phyloP scores from a whole-genome alignment of 2,888 invertebrate genomes.

The Palloptera scutellata region DNA sequence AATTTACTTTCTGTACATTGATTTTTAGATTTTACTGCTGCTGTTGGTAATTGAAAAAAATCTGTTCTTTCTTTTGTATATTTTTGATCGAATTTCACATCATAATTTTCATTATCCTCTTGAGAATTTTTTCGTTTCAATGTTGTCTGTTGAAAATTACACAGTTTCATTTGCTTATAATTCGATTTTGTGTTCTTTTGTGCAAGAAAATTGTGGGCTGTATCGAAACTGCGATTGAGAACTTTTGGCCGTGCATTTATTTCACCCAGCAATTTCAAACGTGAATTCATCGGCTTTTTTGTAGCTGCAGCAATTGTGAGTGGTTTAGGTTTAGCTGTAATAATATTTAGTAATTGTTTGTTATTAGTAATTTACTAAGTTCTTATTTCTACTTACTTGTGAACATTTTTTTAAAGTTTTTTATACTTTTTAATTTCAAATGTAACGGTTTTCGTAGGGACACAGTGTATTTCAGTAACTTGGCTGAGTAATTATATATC shows the following conservation, averaged over 20 bases:
- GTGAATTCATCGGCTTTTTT: conserved; percentile 16
- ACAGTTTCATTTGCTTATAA: conserved; percentile 51
- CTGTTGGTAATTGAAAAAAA: conserved; percentile 37
- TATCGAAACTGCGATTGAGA: conserved; percentile 45
- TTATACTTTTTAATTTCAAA: no score
- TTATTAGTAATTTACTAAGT: no score
- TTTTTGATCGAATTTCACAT: neutral
- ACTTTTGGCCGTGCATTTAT: conserved; percentile 23
- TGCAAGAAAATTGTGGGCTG: conserved; percentile 43
- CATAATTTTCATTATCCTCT: neutral
- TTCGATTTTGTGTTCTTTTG: conserved; percentile 38
- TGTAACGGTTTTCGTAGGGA: no score
- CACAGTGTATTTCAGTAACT: no score
- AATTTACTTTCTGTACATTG: conserved; percentile 22
- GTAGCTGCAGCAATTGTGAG: no score
- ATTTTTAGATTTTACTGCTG: conserved; percentile 33
- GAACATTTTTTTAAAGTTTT: no score
- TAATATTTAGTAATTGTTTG: no score
- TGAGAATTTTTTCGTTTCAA: neutral
- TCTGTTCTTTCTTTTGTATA: conserved; percentile 41
- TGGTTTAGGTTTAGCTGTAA: no score
- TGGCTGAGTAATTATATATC: no score
- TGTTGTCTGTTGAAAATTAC: conserved; percentile 32
- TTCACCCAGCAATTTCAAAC: conserved; percentile 36
- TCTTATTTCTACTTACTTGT: no score